Base-by-base conservation (phyloP, 1,140 invertebrate genomes). In the Bombus confusus region DNA sequence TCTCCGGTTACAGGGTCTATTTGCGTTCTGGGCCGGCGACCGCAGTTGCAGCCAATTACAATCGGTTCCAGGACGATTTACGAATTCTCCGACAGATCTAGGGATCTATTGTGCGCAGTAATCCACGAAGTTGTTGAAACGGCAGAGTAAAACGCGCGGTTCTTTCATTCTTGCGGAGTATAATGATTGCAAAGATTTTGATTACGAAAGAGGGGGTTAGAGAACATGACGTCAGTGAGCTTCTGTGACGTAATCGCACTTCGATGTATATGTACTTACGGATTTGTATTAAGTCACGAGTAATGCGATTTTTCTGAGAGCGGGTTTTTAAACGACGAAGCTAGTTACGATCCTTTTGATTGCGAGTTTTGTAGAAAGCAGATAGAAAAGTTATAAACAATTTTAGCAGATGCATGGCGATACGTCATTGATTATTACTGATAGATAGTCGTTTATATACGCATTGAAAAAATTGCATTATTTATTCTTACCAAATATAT, bases 1-100 rank as follows among this genome's bases (percentile, higher is more conserved):
- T 94, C 93, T 94, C 93, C 92, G 93, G 91, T 94, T 94, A 94
- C 94, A 93, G 76, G 86, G 86, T 91, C 90, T 94, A 94, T 94
- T 94, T 94, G 90, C 91, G 94, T 85, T 85, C 52, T 47, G 77
- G 66, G 77, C 81, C 85, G 78, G 74, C 86, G 71, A 90, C 86
- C 86, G 74, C n/a, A 59, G 66, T 59, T 47, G 68, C 78, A 47
- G 52, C 37, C 62, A 69, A 74, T 80, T 80, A 64, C 22, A 75
- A 80, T 31, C 66, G 47, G 31, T 18, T 37, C 52, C 64, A 15
- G 34, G 18, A 39, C 31, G 25, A 62, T n/a, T 41, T 37, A 5
- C 5, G 41, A 34, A 22, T 68, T 37, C 18, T 25, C 9, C 15
- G 18, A 34, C 13, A 3, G 68, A 15, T 5, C 18, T 39, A 5